Conservation (phyloP, 2,888 invertebrate genomes). For the Heteromyza rotundicornis region DNA sequence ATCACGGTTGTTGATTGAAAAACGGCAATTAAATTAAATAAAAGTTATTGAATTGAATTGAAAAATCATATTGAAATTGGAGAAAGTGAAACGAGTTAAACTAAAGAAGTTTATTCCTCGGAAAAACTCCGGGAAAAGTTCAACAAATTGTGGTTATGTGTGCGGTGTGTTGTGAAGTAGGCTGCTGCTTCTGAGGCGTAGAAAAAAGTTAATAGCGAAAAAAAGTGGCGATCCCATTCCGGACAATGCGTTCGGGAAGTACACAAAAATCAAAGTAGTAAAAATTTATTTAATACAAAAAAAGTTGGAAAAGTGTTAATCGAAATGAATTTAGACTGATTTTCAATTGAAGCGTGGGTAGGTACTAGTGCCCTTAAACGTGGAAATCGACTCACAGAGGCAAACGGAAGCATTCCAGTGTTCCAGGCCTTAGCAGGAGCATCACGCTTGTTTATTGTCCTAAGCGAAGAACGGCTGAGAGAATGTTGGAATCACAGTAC, state of each 20-base stretch:
- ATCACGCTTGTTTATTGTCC: neutral
- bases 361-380: neutral
- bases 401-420: neutral
- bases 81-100: constrained; percentile 21
- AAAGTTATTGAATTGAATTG: constrained; percentile 15
- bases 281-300: no score
- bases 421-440: neutral
- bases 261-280: neutral
- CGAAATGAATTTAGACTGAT: neutral
- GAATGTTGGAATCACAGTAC: constrained; percentile 42
- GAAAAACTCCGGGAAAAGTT: constrained; percentile 8
- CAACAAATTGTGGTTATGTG: constrained; percentile 7
- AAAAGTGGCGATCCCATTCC: neutral
- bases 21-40: constrained; percentile 12
- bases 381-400: no score
- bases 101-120: constrained; percentile 7
- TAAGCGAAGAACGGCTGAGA: no score
- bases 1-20: neutral
- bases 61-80: constrained; percentile 21
- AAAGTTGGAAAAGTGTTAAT: no score
- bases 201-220: no score
- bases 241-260: neutral
- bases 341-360: neutral
- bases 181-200: no score
- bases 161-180: neutral